Conservation (phyloP, 2,113 vertebrate genomes). For the Cinclus mexicanus region DNA sequence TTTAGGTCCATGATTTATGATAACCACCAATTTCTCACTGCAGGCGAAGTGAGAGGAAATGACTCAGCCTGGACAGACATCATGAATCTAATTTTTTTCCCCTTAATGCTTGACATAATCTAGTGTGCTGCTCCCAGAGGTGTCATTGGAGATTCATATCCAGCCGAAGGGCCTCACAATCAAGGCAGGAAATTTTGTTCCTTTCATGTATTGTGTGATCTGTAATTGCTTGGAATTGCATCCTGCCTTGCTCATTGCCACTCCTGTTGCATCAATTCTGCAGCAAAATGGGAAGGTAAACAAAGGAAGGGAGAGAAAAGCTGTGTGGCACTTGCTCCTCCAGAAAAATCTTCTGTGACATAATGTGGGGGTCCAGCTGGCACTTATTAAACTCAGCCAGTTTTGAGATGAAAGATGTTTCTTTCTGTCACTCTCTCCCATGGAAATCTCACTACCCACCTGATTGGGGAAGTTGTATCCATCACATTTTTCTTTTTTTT, state of each 20-base stretch:
- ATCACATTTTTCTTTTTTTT: not conserved
- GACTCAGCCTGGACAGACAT: slow-evolving; percentile 70
- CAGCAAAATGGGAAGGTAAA: not conserved
- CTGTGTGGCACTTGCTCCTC: not conserved
- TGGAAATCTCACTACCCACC: slow-evolving; percentile 11
- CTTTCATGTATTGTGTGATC: slow-evolving; percentile 49
- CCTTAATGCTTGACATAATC: slow-evolving; percentile 57
- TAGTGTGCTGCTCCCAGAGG: slow-evolving; percentile 45
- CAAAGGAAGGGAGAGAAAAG: not conserved
- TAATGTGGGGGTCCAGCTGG: not conserved
- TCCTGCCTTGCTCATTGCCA: slow-evolving; percentile 12
- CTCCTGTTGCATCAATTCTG: slow-evolving; percentile 22
- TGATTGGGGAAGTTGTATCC: not conserved
- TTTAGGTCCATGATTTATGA: slow-evolving; percentile 71
- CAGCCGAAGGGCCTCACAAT: slow-evolving; percentile 50
- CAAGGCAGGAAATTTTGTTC: slow-evolving; percentile 49
- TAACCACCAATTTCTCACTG: slow-evolving; percentile 63
- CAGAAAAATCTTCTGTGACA: not conserved
- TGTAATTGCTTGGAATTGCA: slow-evolving; percentile 56
- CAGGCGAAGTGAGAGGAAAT: slow-evolving; percentile 69
- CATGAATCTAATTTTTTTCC: slow-evolving; percentile 47
- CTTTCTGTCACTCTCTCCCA: not conserved
- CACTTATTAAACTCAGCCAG: not conserved
- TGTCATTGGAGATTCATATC: slow-evolving; percentile 63
- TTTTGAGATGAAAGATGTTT: not conserved